Evolutionary conservation across 2,797 vertebrate species (phyloP).

Genomic region (Mionectes olivaceus): DNA sequence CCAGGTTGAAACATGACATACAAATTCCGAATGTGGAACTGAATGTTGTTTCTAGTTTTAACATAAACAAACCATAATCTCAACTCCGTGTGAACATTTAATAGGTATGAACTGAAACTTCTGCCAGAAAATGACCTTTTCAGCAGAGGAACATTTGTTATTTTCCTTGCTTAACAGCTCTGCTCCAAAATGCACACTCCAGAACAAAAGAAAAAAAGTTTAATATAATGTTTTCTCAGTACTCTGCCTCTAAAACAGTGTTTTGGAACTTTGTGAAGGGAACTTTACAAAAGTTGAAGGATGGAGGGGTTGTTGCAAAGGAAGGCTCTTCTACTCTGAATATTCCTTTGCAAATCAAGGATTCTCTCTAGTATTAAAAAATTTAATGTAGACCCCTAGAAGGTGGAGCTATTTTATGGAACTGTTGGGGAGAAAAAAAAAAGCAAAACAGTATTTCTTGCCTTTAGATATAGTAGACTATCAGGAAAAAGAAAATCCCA

Average conservation of each 20-base stretch:
- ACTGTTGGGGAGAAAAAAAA: not conserved
- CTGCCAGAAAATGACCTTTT: conserved; percentile 12
- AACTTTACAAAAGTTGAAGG: not conserved
- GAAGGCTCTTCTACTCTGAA: not conserved
- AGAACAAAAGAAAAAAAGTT: not conserved
- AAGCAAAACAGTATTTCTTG: not conserved
- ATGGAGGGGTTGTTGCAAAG: not conserved
- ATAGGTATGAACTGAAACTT: not conserved
- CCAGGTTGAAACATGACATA: not conserved
- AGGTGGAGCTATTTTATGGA: conserved; percentile 3
- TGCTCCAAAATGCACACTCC: not conserved
- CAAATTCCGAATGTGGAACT: not conserved
- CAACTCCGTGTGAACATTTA: not conserved
- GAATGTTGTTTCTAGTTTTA: not conserved
- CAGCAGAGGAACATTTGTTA: not conserved
- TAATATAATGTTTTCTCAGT: not conserved
- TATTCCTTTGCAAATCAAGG: not conserved
- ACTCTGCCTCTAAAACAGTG: not conserved
- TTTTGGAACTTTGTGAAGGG: not conserved
- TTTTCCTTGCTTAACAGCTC: conserved; percentile 3
- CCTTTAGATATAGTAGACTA: not conserved
- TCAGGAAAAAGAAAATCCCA: conserved; percentile 15
- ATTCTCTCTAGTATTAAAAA: conserved; percentile 24
- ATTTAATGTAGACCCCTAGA: not conserved
- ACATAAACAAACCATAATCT: not conserved